These are phyloP conservation scores for Campopleginae sp. DNA, from an alignment of 2,888 invertebrate species.

Conservation along the genomic window DNA sequence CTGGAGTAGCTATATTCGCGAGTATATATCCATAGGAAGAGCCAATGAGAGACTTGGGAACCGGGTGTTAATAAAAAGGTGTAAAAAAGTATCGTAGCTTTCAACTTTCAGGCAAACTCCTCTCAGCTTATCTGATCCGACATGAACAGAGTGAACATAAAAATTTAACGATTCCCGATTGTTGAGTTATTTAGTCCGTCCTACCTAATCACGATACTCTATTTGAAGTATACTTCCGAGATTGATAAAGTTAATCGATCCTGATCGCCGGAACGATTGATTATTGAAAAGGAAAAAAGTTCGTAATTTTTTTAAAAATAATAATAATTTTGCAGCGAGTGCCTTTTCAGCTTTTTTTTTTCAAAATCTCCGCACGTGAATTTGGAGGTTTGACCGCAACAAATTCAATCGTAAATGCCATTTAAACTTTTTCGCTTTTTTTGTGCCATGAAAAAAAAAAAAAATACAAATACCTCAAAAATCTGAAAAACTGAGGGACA, in stretches of 20 bases:
- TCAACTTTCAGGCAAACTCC: not conserved
- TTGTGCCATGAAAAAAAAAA: no score
- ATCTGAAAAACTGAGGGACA: no score
- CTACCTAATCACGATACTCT: not conserved
- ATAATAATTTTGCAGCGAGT: no score
- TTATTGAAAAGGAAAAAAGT: no score
- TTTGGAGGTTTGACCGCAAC: no score
- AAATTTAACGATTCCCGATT: constrained; percentile 11
- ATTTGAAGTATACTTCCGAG: not conserved
- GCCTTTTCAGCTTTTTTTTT: no score
- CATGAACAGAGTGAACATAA: constrained; percentile 11
- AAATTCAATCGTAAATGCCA: no score
- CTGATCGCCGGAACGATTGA: not conserved
- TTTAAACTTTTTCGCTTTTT: no score
- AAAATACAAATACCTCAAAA: no score
- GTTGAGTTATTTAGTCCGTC: not conserved
- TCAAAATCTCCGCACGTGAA: no score
- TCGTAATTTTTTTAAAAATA: no score
- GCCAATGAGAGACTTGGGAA: constrained; percentile 1
- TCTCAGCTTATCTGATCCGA: not conserved
- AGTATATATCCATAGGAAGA: not conserved
- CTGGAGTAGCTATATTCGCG: not conserved
- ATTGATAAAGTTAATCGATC: not conserved
- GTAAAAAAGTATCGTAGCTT: constrained; percentile 18
- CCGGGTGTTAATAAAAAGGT: constrained; percentile 30